Evolutionary conservation across 2,797 vertebrate genomes (phyloP).

Genomic region (Gambusia yucatana): DNA sequence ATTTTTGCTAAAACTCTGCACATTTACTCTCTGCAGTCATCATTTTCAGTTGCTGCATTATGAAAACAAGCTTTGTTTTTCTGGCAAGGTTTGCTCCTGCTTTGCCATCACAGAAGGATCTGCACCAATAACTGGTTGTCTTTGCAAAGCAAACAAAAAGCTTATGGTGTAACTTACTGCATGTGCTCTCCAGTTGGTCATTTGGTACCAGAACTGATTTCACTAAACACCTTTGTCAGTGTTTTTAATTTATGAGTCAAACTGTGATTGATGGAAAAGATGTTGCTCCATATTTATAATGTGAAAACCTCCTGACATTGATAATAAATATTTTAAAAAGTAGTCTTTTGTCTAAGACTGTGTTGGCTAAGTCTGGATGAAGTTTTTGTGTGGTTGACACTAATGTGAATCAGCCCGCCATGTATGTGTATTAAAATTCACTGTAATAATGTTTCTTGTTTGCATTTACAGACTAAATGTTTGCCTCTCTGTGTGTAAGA

Average conservation of each 20-base stretch:
- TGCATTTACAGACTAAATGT: slow-evolving; percentile 1
- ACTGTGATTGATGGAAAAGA: background rate
- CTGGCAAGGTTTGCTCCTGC: background rate
- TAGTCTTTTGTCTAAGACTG: background rate
- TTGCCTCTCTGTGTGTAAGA: background rate
- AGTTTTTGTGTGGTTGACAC: background rate
- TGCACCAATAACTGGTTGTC: background rate
- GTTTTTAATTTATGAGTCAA: background rate
- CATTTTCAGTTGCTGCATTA: background rate
- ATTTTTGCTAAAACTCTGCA: background rate
- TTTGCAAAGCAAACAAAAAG: background rate
- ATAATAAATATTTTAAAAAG: background rate
- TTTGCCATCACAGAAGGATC: background rate
- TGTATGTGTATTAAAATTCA: background rate
- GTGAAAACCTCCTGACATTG: background rate
- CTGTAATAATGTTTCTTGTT: background rate
- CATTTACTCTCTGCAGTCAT: background rate
- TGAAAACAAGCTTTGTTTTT: background rate
- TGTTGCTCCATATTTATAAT: background rate
- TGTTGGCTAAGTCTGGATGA: background rate
- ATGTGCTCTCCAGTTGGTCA: background rate
- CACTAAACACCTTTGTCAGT: background rate
- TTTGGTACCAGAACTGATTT: background rate
- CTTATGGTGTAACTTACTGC: background rate
- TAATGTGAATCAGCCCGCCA: background rate